Evolutionary conservation across 2,888 invertebrate genomes (phyloP).

Genomic region (Cryptophagus acutangulus): DNA sequence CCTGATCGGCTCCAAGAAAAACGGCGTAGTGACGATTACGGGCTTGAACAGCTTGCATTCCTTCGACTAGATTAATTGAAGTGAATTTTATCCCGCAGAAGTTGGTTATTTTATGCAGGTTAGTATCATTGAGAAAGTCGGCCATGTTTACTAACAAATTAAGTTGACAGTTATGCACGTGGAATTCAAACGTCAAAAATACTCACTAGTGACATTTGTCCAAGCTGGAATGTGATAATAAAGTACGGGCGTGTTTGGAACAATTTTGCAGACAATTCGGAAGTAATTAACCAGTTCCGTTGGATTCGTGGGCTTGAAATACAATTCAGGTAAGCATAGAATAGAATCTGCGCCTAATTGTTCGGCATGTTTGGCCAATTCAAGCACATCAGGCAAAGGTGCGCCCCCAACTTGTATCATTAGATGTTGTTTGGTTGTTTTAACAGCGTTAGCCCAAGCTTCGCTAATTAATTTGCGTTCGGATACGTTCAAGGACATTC

Average conservation of each 20-base stretch:
- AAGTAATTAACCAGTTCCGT: conserved; percentile 63
- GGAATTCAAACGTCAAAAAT: conserved; percentile 1
- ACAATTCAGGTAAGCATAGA: conserved; percentile 70
- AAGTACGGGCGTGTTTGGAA: conserved; percentile 70
- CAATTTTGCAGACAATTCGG: conserved; percentile 61
- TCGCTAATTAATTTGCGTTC: conserved; percentile 66
- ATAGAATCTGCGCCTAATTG: conserved; percentile 61
- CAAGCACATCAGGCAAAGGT: conserved; percentile 62
- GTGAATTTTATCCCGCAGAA: conserved; percentile 83
- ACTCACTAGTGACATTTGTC: conserved; percentile 68
- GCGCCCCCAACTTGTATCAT: conserved; percentile 73
- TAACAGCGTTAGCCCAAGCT: conserved; percentile 58
- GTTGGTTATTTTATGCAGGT: conserved; percentile 56
- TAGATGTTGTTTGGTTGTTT: conserved; percentile 54
- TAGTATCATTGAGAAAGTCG: conserved; percentile 59
- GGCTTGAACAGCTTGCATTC: conserved; percentile 43
- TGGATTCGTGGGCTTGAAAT: conserved; percentile 62
- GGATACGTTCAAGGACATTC: conserved; percentile 58
- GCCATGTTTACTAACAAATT: conserved; percentile 65
- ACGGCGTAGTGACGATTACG: conserved; percentile 28
- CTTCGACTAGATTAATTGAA: conserved; percentile 65
- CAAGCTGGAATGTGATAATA: conserved; percentile 79
- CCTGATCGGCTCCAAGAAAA: conserved; percentile 61
- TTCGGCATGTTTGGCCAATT: conserved; percentile 66
- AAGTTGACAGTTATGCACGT: background rate